phyloP scores from a whole-genome alignment of 2,888 invertebrate genomes.

The Pharmacophagus antenor region DNA sequence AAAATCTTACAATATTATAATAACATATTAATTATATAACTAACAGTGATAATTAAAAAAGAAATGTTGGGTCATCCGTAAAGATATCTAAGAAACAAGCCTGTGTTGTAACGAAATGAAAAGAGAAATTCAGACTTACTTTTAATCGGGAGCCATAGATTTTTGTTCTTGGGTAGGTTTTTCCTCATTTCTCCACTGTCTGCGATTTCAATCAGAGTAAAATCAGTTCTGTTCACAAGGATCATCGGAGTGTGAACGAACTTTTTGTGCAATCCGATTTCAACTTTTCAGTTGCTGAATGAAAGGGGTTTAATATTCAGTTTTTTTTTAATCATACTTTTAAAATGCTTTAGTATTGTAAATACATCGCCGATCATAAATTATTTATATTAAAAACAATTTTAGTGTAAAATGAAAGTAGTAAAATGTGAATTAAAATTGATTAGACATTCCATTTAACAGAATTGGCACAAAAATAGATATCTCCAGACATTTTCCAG shows the following conservation, averaged over 20 bases:
- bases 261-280: background rate
- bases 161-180: slow-evolving; percentile 40
- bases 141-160: slow-evolving; percentile 52
- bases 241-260: slow-evolving; percentile 23
- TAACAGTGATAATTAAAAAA: background rate
- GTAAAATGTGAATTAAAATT: no score
- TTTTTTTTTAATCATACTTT: background rate
- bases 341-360: background rate
- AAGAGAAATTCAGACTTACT: slow-evolving; percentile 47
- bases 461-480: no score
- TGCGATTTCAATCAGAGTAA: slow-evolving; percentile 24
- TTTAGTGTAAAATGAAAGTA: no score
- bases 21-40: background rate
- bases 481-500: no score
- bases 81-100: background rate
- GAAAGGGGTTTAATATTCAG: background rate
- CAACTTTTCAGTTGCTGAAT: background rate
- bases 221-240: slow-evolving; percentile 21
- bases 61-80: background rate
- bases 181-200: slow-evolving; percentile 41
- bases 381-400: no score
- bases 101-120: background rate
- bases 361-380: no score
- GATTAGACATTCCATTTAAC: no score
- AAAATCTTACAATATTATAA: background rate